phyloP scores from a whole-genome alignment of 2,797 vertebrate species.

The Rhincodon typus region DNA sequence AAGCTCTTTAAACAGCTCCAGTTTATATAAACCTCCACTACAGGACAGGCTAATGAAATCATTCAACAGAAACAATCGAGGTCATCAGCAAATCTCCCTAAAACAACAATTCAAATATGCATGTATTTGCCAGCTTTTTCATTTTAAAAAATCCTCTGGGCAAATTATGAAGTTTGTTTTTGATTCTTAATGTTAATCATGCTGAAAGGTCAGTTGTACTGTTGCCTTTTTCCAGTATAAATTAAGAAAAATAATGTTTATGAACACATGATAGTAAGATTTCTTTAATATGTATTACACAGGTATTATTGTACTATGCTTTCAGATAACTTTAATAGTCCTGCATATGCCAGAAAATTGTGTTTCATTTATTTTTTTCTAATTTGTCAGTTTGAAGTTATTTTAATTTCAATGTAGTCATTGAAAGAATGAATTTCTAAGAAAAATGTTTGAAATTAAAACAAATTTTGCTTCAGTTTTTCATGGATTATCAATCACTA shows the following conservation, averaged over 20 bases:
- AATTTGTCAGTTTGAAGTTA: not conserved
- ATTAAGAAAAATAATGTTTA: not conserved
- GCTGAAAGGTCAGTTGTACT: not conserved
- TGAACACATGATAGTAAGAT: not conserved
- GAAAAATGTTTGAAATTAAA: not conserved
- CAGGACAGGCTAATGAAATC: not conserved
- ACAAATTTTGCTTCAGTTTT: not conserved
- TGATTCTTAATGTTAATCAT: not conserved
- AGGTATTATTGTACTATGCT: not conserved
- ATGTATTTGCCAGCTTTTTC: constrained; percentile 6
- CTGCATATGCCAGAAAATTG: no score
- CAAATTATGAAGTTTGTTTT: constrained; percentile 2
- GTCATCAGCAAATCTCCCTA: constrained; percentile 13
- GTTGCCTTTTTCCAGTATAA: not conserved
- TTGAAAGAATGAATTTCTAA: not conserved
- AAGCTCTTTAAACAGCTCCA: not conserved
- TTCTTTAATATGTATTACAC: not conserved
- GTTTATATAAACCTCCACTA: not conserved
- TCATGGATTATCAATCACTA: not conserved
- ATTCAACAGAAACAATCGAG: not conserved
- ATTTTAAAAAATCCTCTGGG: not conserved
- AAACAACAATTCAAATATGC: not conserved
- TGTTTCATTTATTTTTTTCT: not conserved
- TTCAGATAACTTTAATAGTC: not conserved
- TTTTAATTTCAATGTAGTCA: not conserved